Percentiles rank a stretch among this genome's conserved stretches.
Conservation (phyloP, 2,888 invertebrate genomes). For the Ernsta delagoae region DNA sequence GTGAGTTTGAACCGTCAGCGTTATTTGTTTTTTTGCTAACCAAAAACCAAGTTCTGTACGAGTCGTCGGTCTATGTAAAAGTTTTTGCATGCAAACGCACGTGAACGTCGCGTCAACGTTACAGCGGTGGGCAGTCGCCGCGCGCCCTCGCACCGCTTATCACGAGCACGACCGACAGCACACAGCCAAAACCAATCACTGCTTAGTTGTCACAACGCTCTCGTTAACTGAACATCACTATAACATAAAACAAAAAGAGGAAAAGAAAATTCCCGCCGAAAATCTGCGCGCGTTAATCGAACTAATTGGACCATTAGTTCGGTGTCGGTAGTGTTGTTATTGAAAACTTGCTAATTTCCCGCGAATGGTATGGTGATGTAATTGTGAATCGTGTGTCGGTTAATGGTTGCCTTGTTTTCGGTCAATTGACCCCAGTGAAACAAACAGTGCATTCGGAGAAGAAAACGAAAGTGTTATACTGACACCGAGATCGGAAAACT, state of each 20-base stretch:
- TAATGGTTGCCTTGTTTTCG: conserved; percentile 67
- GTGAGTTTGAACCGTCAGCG: too few species aligned
- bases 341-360: conserved; percentile 53
- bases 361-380: conserved; percentile 70
- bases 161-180: too few species aligned
- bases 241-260: background rate
- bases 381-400: conserved; percentile 49
- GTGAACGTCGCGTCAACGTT: conserved; percentile 71
- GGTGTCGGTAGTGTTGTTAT: conserved; percentile 52
- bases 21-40: too few species aligned
- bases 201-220: conserved; percentile 40
- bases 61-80: conserved; percentile 66
- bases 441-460: conserved; percentile 62
- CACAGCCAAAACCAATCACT: conserved; percentile 58
- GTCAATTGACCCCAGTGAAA: conserved; percentile 48
- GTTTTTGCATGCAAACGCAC: conserved; percentile 78
- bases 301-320: conserved; percentile 38
- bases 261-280: background rate
- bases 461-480: conserved; percentile 68
- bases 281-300: conserved; percentile 15
- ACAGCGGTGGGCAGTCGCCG: conserved; percentile 71
- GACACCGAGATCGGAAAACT: conserved; percentile 54
- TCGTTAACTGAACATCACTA: background rate
- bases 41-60: conserved; percentile 53
- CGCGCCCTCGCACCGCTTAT: conserved; percentile 76